Evolutionary conservation across 1,140 invertebrate species (phyloP).

Genomic region (Drosophila lini): DNA sequence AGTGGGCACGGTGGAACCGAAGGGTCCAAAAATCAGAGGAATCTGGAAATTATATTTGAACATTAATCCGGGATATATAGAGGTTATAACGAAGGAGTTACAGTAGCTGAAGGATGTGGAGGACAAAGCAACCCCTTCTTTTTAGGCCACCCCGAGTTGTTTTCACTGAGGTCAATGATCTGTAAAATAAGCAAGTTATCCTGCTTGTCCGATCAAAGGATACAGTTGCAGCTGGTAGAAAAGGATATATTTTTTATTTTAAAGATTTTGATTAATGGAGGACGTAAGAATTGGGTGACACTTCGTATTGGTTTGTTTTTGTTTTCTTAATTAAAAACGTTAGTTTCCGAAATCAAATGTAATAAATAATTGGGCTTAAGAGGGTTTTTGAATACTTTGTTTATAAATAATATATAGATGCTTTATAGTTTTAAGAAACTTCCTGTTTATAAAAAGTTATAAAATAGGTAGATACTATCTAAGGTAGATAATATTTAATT

Average conservation of each 20-base stretch:
- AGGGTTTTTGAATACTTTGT: background rate
- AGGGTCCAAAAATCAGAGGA: constrained; percentile 19
- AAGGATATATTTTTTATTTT: background rate
- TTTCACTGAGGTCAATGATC: constrained; percentile 32
- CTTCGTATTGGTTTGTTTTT: background rate
- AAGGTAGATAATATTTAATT: too few species aligned
- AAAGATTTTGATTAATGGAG: constrained; percentile 9
- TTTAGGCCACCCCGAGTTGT: constrained; percentile 13
- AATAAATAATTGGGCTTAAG: background rate
- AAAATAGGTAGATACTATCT: background rate
- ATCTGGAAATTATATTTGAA: constrained; percentile 9
- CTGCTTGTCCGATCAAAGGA: constrained; percentile 17
- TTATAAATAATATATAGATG: background rate
- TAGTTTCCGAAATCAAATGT: background rate
- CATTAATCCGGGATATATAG: constrained; percentile 4
- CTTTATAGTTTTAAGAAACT: background rate
- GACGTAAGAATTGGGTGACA: too few species aligned
- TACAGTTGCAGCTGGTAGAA: background rate
- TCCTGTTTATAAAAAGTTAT: background rate
- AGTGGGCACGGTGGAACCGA: constrained; percentile 70
- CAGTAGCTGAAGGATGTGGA: background rate
- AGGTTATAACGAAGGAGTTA: background rate
- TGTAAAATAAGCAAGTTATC: constrained; percentile 24
- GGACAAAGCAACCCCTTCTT: constrained; percentile 25
- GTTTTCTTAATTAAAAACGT: background rate